Evolutionary conservation across 2,797 vertebrate genomes (phyloP).

Genomic region (Poeciliopsis paucimaculata): DNA sequence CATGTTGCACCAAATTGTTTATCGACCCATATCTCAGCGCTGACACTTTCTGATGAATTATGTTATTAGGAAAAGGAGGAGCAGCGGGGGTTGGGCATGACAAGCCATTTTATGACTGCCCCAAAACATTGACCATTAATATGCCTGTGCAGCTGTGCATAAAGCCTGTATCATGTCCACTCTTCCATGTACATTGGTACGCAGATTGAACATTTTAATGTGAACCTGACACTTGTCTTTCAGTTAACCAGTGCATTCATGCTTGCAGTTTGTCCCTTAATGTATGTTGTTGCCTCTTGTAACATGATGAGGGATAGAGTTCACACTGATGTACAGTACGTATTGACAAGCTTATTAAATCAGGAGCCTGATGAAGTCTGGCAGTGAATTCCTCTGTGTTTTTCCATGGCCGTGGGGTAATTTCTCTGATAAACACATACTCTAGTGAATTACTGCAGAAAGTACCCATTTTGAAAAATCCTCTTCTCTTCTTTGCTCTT

Average conservation of each 20-base stretch:
- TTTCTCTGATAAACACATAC: conserved; percentile 40
- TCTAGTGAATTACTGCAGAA: conserved; percentile 39
- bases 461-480: conserved; percentile 38
- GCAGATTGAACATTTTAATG: conserved; percentile 36
- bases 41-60: conserved; percentile 76
- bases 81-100: conserved; percentile 56
- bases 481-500: conserved; percentile 23
- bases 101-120: conserved; percentile 54
- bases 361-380: background rate
- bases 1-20: conserved; percentile 80
- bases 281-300: conserved; percentile 17
- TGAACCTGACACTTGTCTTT: conserved; percentile 15
- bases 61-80: conserved; percentile 74
- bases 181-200: conserved; percentile 30
- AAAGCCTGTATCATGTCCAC: conserved; percentile 28
- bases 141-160: conserved; percentile 31
- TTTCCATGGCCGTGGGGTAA: conserved; percentile 13
- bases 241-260: conserved; percentile 28
- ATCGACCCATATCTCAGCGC: conserved; percentile 76
- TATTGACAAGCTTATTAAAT: conserved; percentile 37
- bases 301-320: conserved; percentile 3
- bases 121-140: conserved; percentile 57
- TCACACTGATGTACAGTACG: conserved; percentile 1
- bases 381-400: conserved; percentile 3
- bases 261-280: conserved; percentile 25